A percentile compares a stretch with the other conserved stretches of the same genome.
Conservation (phyloP, 2,113 vertebrate species). For the Oncorhynchus nerka region DNA sequence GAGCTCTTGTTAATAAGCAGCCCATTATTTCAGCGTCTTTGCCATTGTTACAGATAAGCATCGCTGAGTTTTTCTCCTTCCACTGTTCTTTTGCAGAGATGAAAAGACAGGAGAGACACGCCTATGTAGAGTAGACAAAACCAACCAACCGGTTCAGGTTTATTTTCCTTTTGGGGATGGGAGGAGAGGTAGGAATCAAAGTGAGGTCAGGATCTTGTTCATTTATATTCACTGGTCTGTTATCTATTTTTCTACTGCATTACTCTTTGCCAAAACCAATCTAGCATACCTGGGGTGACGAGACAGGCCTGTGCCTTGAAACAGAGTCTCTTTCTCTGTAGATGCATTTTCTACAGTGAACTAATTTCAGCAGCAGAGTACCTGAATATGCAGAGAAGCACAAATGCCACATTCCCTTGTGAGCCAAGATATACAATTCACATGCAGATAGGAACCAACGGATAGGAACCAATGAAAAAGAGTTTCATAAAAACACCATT, state of each 20-base stretch:
- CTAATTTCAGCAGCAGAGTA: neutral
- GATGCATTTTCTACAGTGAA: neutral
- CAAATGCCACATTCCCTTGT: neutral
- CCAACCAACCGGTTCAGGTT: neutral
- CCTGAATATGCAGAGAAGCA: neutral
- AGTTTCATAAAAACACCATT: neutral
- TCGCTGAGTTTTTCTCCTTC: neutral
- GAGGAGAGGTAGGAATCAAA: neutral
- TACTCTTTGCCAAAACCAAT: slow-evolving; percentile 8
- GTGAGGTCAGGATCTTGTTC: slow-evolving; percentile 23
- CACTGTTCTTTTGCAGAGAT: neutral
- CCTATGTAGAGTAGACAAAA: neutral
- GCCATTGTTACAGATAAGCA: neutral
- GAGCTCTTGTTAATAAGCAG: neutral
- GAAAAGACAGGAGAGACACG: neutral
- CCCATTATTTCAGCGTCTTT: neutral
- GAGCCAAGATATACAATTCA: neutral
- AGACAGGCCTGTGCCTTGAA: slow-evolving; percentile 11
- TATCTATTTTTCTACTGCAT: slow-evolving; percentile 24
- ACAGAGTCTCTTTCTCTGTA: neutral
- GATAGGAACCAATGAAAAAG: slow-evolving; percentile 7
- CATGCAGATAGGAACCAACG: slow-evolving; percentile 8
- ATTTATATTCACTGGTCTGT: slow-evolving; percentile 24
- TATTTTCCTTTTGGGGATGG: neutral
- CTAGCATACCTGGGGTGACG: neutral